Evolutionary conservation across 2,797 vertebrate species (phyloP).

Genomic region (Cyprinodon diabolis): DNA sequence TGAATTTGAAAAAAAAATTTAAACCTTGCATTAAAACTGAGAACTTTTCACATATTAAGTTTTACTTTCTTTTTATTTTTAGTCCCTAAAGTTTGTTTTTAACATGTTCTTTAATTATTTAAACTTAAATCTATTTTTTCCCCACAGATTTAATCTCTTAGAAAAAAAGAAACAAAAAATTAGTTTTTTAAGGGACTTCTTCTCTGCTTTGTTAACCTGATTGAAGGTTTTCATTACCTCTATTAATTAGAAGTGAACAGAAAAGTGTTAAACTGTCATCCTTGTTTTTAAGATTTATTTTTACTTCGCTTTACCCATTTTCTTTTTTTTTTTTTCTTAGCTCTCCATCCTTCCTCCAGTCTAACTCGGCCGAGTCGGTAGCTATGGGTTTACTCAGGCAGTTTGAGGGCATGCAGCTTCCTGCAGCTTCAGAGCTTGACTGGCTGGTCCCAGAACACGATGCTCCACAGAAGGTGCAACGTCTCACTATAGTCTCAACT

Average conservation of each 20-base stretch:
- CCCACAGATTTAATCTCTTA: too few relatives aligned
- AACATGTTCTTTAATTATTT: too few relatives aligned
- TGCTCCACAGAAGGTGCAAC: conserved; percentile 92
- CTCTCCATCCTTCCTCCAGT: conserved; percentile 88
- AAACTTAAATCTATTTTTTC: too few relatives aligned
- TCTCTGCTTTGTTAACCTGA: not conserved
- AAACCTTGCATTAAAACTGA: too few relatives aligned
- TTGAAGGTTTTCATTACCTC: not conserved
- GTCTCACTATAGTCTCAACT: not conserved
- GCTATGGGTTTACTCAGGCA: conserved; percentile 97
- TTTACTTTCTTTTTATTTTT: too few relatives aligned
- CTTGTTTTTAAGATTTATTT: not conserved
- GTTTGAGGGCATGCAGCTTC: conserved; percentile 98
- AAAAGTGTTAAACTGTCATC: too few relatives aligned
- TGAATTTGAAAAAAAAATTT: not conserved
- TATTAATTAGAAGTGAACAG: not conserved
- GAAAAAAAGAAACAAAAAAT: not conserved
- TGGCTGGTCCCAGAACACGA: conserved; percentile 97
- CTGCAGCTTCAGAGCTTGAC: conserved; percentile 94
- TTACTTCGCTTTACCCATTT: not conserved
- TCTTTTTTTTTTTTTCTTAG: conserved; percentile 62
- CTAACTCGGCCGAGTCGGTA: conserved; percentile 95
- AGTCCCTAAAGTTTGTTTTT: too few relatives aligned
- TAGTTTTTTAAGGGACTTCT: not conserved
- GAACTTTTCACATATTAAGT: too few relatives aligned